These are phyloP conservation scores for Lutraria lutraria DNA, from an alignment of 2,888 invertebrate genomes.

Conservation along the genomic window DNA sequence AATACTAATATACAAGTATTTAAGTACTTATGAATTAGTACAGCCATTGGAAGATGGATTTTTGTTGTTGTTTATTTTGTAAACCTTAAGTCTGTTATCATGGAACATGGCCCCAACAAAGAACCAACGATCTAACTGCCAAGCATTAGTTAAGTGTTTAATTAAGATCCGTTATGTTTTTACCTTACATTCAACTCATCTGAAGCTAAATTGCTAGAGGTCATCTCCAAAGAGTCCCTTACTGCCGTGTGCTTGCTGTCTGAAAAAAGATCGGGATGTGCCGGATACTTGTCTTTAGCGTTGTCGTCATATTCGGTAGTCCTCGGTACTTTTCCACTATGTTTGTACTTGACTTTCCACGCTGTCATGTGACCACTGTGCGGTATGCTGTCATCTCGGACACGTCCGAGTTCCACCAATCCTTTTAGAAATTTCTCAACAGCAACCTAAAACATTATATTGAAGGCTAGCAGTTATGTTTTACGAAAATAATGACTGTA, in stretches of 20 bases:
- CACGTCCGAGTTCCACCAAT: conserved; percentile 28
- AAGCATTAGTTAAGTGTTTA: no score
- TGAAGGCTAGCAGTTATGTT: background rate
- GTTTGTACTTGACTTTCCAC: conserved; percentile 7
- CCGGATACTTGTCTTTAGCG: background rate
- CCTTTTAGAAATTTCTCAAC: conserved; percentile 42
- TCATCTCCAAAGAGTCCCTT: background rate
- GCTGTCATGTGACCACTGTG: background rate
- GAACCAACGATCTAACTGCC: no score
- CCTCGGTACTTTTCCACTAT: background rate
- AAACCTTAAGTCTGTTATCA: no score
- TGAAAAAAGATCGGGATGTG: background rate
- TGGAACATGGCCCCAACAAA: no score
- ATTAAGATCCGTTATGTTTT: no score
- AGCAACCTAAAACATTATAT: conserved; percentile 13
- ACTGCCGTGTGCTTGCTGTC: background rate
- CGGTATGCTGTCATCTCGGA: conserved; percentile 33
- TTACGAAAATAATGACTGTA: no score
- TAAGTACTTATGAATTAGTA: no score
- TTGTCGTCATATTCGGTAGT: background rate
- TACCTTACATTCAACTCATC: background rate
- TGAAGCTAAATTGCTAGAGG: background rate
- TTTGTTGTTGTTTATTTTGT: no score
- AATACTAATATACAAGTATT: no score
- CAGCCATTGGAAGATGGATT: no score